Conservation (phyloP, 2,113 vertebrate species). For the Porphyrio hochstetteri region DNA sequence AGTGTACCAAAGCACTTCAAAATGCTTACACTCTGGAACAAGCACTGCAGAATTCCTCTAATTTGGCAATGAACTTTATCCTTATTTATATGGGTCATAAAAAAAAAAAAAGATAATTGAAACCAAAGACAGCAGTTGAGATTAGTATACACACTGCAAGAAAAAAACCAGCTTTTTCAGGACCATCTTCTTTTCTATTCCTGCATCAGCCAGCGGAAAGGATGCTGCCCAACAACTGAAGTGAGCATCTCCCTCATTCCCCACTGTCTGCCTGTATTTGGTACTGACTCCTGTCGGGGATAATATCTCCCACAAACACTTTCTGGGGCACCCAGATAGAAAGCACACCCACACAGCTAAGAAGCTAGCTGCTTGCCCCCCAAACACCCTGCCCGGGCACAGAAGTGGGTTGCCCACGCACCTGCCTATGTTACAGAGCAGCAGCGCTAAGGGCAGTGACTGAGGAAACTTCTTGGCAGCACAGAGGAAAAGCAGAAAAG, state of each 20-base stretch:
- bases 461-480: background rate
- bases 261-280: background rate
- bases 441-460: background rate
- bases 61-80: background rate
- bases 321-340: background rate
- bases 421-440: background rate
- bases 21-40: background rate
- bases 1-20: background rate
- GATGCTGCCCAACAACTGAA: background rate
- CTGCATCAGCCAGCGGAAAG: background rate
- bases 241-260: background rate
- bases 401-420: fast-evolving
- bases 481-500: background rate
- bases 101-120: background rate
- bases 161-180: background rate
- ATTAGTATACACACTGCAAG: background rate
- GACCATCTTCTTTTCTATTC: background rate
- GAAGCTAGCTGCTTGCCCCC: background rate
- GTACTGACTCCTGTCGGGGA: background rate
- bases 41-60: background rate
- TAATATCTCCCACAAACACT: background rate
- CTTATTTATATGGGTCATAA: background rate
- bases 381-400: no score
- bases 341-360: background rate
- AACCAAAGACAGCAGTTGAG: background rate